These are phyloP conservation scores for Rhinichthys klamathensis DNA, from an alignment of 2,113 vertebrate genomes.

Conservation along the genomic window DNA sequence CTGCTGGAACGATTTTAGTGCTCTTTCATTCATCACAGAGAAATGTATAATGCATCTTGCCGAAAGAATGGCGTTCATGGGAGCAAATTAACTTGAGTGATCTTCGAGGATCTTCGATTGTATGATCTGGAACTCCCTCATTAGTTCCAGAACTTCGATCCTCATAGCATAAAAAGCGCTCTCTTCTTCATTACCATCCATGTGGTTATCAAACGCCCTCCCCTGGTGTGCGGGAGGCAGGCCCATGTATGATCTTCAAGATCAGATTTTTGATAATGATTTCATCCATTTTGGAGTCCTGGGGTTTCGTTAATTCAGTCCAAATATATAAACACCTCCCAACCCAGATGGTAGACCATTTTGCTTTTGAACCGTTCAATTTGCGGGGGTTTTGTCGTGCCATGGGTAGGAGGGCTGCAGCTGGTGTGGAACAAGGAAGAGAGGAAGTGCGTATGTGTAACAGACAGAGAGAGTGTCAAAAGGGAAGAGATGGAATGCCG, in stretches of 20 bases:
- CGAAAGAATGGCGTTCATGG: conserved; percentile 19
- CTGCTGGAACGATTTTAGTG: conserved; percentile 35
- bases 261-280: conserved; percentile 52
- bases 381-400: conserved; percentile 74
- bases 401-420: conserved; percentile 76
- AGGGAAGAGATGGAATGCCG: not conserved
- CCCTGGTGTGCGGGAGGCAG: not conserved
- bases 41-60: conserved; percentile 43
- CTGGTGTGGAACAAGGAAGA: conserved; percentile 63
- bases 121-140: conserved; percentile 30
- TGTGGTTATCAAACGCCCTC: conserved; percentile 37
- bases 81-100: conserved; percentile 46
- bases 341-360: conserved; percentile 75
- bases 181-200: conserved; percentile 38
- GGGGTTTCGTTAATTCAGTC: conserved; percentile 51
- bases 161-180: conserved; percentile 34
- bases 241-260: conserved; percentile 31
- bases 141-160: conserved; percentile 35
- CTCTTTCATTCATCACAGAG: conserved; percentile 43
- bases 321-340: conserved; percentile 49
- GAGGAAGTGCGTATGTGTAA: conserved; percentile 41
- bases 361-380: conserved; percentile 76
- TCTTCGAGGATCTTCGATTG: conserved; percentile 16
- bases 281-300: conserved; percentile 58
- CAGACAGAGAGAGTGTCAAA: conserved; percentile 18